Evolutionary conservation across 2,113 vertebrate species (phyloP), one percentile per base, ranked within the genome.

Genomic region (Grammomys dolichurus): DNA sequence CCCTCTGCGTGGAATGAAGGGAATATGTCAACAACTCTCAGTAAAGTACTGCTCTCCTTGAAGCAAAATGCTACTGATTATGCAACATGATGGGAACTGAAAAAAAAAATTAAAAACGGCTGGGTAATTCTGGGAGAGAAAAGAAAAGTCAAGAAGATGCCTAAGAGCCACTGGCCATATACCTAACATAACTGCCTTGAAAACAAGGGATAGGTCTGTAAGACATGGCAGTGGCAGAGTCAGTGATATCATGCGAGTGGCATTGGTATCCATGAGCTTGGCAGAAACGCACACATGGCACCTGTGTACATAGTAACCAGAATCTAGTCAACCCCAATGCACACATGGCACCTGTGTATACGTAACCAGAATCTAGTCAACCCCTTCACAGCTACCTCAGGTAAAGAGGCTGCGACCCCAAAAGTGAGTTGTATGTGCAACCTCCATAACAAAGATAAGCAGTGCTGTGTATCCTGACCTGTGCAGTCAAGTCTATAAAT

Each of bases 11-110:
- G 0, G 48, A 92, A 93, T 88, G 87, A 84, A 89, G 92, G 0
- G 43, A 36, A 73, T 6, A 16, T 76, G 93, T 87, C 67, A 6
- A 75, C 75, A 93, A 40, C 63, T 69, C 89, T 69, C 22, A 84
- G n/a, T 73, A 51, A 95, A 93, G 4, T 70, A 76, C 63, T 60
- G 54, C 58, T 93, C 89, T 94, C 84, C 85, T 90, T 94, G 97
- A 54, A 92, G 89, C 54, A 40, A 72, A 91, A 97, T 94, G 76
- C 0, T 14, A 65, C 16, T n/a, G 63, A 81, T 67, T 63, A 70
- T 86, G 88, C 46, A 87, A 85, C 93, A 85, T 3, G 31, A 89
- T 67, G 63, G 20, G 16, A 97, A 60, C 78, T 80, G 46, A 63
- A 96, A 95, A 80, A 22, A 67, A 51, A 51, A 51, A 51, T 9